Evolutionary conservation across 1,140 invertebrate species (phyloP), one percentile per base, ranked within the genome.

Genomic region (Lycorma delicatula): DNA sequence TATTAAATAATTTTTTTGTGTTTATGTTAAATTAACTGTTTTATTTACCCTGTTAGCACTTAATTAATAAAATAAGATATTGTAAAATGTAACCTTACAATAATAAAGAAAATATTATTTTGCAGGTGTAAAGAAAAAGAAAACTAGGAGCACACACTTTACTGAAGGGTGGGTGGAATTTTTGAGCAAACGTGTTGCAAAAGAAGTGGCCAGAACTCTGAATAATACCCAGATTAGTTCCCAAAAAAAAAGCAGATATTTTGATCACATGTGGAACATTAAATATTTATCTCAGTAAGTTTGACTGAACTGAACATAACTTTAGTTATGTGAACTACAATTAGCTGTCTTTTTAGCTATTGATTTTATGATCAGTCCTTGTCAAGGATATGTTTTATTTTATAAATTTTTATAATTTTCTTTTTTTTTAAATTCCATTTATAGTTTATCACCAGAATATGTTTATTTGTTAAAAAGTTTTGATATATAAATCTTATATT

Each of bases 81-180:
- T n/a, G n/a, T n/a, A n/a, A n/a, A n/a, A n/a, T n/a, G n/a, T n/a
- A n/a, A n/a, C n/a, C n/a, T n/a, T n/a, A n/a, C n/a, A n/a, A n/a
- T n/a, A n/a, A n/a, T n/a, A n/a, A n/a, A n/a, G n/a, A n/a, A n/a
- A n/a, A n/a, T n/a, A n/a, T 34, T 34, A 9, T 54, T 44, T 25
- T 1, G 11, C 25, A 44, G 26, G 31, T 48, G 25, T 28, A 67
- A 76, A 76, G 71, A 81, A 71, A 70, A 78, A 73, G 53, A 88
- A 80, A 60, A 72, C 63, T 70, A 73, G 66, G 1, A 64, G 77
- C 59, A 77, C 80, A 67, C 72, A 82, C 68, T 98, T 92, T 65
- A 86, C 85, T 5, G 95, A 98, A 80, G 95, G 95, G 22, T 98
- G 95, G 95, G 79, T 98, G 1, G 95, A 98, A 74, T 98, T 97